A percentile compares a stretch with the other conserved stretches of the same genome.
These are phyloP conservation scores for Pterocles orientalis DNA, from an alignment of 2,113 vertebrate genomes.

Conservation along the genomic window DNA sequence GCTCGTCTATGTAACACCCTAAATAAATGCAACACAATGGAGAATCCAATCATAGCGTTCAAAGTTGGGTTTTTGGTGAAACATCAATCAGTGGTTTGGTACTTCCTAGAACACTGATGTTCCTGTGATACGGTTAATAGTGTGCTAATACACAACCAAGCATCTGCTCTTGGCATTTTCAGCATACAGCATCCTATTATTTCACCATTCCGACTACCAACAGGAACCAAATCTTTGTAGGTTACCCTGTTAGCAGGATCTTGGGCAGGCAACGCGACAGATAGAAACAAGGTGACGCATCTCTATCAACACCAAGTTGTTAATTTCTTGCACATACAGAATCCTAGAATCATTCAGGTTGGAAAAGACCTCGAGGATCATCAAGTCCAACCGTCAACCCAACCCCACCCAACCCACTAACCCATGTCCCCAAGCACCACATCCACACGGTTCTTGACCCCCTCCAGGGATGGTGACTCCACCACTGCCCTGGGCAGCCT, in stretches of 20 bases:
- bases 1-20: background rate
- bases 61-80: background rate
- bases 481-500: no score
- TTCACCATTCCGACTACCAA: background rate
- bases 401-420: no score
- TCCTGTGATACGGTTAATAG: background rate
- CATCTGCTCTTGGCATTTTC: background rate
- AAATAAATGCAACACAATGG: background rate
- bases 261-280: background rate
- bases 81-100: background rate
- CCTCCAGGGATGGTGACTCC: no score
- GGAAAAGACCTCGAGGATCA: no score
- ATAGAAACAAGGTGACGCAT: background rate
- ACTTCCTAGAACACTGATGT: background rate
- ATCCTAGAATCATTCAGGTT: no score
- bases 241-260: background rate
- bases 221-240: background rate
- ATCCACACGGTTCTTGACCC: no score
- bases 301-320: background rate
- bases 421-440: no score
- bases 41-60: background rate
- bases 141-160: background rate
- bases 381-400: no score
- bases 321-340: background rate
- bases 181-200: background rate